A percentile compares a stretch with the other conserved stretches of the same genome.
Evolutionary conservation across 92 coral and sea anemone genomes (phyloP).

Genomic region (Palythoa grandiflora): DNA sequence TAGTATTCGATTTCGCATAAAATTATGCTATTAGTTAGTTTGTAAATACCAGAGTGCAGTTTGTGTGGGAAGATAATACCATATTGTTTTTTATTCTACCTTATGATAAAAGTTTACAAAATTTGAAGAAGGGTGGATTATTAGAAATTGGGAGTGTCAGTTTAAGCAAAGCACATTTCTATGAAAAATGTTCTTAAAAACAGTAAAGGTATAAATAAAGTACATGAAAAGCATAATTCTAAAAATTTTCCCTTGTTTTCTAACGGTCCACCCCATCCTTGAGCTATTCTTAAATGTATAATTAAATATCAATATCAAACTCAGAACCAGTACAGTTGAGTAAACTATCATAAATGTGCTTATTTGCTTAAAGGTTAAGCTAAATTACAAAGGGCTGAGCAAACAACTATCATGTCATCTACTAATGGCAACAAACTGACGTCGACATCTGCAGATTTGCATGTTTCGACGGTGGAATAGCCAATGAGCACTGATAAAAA

Average conservation of each 20-base stretch:
- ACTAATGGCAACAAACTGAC: slow-evolving; percentile 46
- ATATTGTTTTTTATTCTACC: slow-evolving; percentile 25
- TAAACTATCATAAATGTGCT: slow-evolving; percentile 1
- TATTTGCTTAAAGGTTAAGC: slow-evolving; percentile 40
- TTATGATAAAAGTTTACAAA: slow-evolving; percentile 24
- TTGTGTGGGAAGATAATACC: slow-evolving; percentile 28
- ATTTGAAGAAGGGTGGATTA: slow-evolving; percentile 23
- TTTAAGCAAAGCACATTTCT: slow-evolving; percentile 24
- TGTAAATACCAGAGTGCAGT: slow-evolving; percentile 25
- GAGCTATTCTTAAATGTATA: slow-evolving; percentile 18
- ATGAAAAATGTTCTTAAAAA: slow-evolving; percentile 23
- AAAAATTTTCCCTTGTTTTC: slow-evolving; percentile 28
- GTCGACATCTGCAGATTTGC: no score
- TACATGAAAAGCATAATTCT: slow-evolving; percentile 27
- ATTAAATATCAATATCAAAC: slow-evolving; percentile 21
- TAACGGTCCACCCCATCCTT: slow-evolving; percentile 28
- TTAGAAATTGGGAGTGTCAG: slow-evolving; percentile 29
- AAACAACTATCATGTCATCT: slow-evolving; percentile 55
- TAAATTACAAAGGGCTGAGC: slow-evolving; percentile 55
- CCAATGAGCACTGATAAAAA: no score
- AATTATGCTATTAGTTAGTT: slow-evolving; percentile 21
- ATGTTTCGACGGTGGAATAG: no score
- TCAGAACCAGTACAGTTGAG: slow-evolving; percentile 27
- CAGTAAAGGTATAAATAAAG: slow-evolving; percentile 28
- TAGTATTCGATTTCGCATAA: slow-evolving; percentile 13